phyloP scores from a whole-genome alignment of 2,113 vertebrate species.

The Hemiscyllium ocellatum region DNA sequence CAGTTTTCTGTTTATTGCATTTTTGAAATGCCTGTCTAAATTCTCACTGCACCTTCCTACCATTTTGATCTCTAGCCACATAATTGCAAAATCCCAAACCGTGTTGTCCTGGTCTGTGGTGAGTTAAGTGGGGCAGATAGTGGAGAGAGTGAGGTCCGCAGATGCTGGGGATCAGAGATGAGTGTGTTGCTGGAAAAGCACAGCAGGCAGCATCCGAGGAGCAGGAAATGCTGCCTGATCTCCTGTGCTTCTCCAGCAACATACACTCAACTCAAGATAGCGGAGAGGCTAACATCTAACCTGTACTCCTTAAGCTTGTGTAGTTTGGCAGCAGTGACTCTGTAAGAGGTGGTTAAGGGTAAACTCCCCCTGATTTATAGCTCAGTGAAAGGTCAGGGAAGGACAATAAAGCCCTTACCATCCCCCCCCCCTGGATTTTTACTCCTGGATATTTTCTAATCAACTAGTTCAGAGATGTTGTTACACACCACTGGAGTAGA shows the following conservation, averaged over 20 bases:
- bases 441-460: too few relatives aligned
- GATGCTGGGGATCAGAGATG: too few relatives aligned
- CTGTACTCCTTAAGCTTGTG: neutral
- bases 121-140: neutral
- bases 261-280: too few relatives aligned
- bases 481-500: too few relatives aligned
- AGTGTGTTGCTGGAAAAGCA: too few relatives aligned
- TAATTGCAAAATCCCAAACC: neutral
- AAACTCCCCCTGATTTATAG: neutral
- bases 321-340: neutral
- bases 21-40: neutral
- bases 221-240: too few relatives aligned
- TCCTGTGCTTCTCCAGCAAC: too few relatives aligned
- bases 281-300: neutral
- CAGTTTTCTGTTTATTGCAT: neutral
- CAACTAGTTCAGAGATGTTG: too few relatives aligned
- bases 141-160: neutral
- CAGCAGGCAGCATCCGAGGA: too few relatives aligned
- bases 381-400: neutral
- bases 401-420: too few relatives aligned
- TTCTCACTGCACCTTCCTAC: neutral
- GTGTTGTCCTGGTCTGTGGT: neutral
- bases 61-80: neutral
- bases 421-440: too few relatives aligned
- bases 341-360: neutral